phyloP scores from a whole-genome alignment of 1,140 invertebrate species.

The Akabosia matsudoensis region DNA sequence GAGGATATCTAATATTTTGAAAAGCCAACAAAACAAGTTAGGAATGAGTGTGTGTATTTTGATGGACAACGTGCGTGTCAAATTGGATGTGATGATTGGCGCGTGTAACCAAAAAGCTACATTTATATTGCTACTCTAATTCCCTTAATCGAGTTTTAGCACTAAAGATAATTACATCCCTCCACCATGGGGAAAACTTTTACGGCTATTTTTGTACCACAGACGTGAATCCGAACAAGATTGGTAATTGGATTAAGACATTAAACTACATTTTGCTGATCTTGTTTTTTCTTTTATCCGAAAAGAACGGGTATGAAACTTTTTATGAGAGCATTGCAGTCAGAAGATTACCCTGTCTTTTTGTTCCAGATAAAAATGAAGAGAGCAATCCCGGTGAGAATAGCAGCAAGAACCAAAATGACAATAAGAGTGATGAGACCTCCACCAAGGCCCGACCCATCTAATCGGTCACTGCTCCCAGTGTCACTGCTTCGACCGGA shows the following conservation, averaged over 20 bases:
- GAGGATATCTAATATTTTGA: neutral
- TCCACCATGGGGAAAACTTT: too few species aligned
- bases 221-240: too few species aligned
- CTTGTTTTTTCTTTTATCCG: too few species aligned
- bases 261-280: too few species aligned
- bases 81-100: neutral
- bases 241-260: too few species aligned
- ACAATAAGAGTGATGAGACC: conserved; percentile 36
- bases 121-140: neutral
- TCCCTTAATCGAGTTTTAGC: neutral
- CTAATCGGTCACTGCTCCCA: conserved; percentile 13
- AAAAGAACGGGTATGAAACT: too few species aligned
- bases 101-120: too few species aligned
- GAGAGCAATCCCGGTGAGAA: conserved; percentile 25
- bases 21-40: neutral
- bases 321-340: neutral
- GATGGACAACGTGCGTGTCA: neutral
- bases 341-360: neutral
- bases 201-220: too few species aligned
- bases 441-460: conserved; percentile 28
- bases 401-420: conserved; percentile 27
- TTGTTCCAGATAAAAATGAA: conserved; percentile 42
- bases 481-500: neutral
- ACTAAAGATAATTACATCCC: neutral
- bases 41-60: neutral